phyloP scores from a whole-genome alignment of 2,888 invertebrate species.

The Erebia aethiops region DNA sequence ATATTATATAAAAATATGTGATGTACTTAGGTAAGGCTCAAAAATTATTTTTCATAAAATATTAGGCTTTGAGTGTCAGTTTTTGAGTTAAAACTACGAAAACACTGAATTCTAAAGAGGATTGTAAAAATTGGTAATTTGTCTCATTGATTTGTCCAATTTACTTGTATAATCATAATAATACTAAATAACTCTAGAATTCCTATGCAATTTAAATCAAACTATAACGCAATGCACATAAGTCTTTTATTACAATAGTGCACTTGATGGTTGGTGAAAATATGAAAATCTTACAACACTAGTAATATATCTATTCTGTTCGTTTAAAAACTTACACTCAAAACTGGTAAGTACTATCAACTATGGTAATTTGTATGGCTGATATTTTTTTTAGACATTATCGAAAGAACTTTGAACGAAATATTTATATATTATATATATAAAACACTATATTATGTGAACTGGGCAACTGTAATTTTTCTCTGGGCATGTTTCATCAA shows the following conservation, averaged over 20 bases:
- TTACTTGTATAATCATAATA: no score
- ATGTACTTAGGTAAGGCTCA: conserved; percentile 44
- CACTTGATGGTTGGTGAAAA: no score
- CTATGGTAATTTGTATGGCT: conserved; percentile 30
- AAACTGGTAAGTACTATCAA: conserved; percentile 5
- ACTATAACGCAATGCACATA: no score
- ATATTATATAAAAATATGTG: conserved; percentile 29
- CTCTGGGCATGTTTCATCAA: no score
- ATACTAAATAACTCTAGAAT: no score
- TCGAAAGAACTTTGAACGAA: not conserved
- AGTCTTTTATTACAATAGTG: no score
- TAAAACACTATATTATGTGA: not conserved
- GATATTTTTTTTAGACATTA: not conserved
- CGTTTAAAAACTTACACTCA: conserved; percentile 1
- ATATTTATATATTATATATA: not conserved
- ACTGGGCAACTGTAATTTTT: no score
- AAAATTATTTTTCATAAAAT: conserved; percentile 37
- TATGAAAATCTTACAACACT: no score
- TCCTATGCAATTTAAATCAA: no score
- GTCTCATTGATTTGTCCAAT: no score
- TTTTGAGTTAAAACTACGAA: not conserved
- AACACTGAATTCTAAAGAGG: no score
- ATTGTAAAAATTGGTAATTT: no score
- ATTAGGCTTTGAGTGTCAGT: conserved; percentile 3
- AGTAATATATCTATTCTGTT: not conserved